Evolutionary conservation across 1,140 invertebrate species (phyloP), one percentile per base, ranked within the genome.

Genomic region (Aphelenchoides avenae): DNA sequence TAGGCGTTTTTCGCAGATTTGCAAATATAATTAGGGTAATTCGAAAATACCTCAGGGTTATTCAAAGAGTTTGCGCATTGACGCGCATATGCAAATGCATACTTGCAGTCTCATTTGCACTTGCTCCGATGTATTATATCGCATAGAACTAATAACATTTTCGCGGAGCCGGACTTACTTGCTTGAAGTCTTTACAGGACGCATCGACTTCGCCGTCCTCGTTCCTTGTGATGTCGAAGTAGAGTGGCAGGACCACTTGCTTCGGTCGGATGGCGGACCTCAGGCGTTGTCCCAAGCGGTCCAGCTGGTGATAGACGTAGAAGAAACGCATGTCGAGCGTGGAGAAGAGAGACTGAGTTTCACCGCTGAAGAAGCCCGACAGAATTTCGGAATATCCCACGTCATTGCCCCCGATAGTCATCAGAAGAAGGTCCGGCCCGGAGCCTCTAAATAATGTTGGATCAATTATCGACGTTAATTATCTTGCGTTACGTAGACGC

Each of bases 341-440:
- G 26, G 20, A n/a, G 13, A 22, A 13, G 6, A 22, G 24, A 18
- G 33, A 57, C n/a, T n/a, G n/a, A n/a, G n/a, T n/a, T n/a, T n/a
- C n/a, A n/a, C 15, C 56, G 15, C 26, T 22, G 22, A 55, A 60
- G n/a, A 63, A 41, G 15, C 33, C 15, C n/a, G 15, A 7, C 15
- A 57, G 30, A 15, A 57, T 27, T 15, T 51, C 24, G 13, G 55
- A 27, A 30, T 57, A 57, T 24, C 56, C 56, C 5, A 61, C 22
- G 55, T 57, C 55, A 30, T 57, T 57, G 5, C 55, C 55, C 11
- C 55, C 55, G 34, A 33, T 39, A 20, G 27, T 61, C 56, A 57
- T 5, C 13, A 57, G 6, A 20, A 57, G 29, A 5, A 57, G 31
- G 15, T 57, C 55, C 9, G 55, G 55, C 30, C 55, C 37, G 18